A percentile compares a stretch with the other conserved stretches of the same genome.
Evolutionary conservation across 2,113 vertebrate species (phyloP).

Genomic region (Cacatua alba): DNA sequence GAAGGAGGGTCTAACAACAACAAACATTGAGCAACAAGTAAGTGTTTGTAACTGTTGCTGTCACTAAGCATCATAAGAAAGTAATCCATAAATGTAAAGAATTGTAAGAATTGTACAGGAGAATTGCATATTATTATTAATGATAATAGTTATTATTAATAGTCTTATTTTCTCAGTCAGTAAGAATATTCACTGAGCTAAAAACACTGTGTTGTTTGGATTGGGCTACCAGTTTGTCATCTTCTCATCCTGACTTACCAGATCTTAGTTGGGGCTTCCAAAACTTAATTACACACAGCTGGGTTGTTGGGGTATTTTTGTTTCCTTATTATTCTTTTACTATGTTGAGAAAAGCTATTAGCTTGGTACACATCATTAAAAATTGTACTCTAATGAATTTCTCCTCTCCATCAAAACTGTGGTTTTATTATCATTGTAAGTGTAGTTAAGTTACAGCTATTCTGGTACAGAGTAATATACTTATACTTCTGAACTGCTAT

Average conservation of each 20-base stretch:
- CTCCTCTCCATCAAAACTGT: background rate
- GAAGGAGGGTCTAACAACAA: background rate
- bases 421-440: background rate
- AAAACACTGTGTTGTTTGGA: background rate
- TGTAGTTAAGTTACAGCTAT: background rate
- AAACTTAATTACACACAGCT: background rate
- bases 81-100: background rate
- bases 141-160: background rate
- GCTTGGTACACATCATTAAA: background rate
- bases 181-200: background rate
- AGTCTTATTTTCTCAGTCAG: background rate
- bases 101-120: background rate
- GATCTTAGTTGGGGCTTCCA: background rate
- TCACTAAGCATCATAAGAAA: background rate
- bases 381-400: background rate
- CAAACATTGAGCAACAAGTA: background rate
- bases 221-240: background rate
- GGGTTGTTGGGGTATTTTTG: background rate
- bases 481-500: background rate
- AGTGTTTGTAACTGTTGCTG: background rate
- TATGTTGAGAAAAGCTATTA: background rate
- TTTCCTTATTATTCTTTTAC: background rate
- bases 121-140: background rate
- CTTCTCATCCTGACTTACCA: background rate
- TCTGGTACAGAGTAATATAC: background rate